Conservation (phyloP, 2,888 invertebrate species). For the Xylophagus ater region DNA sequence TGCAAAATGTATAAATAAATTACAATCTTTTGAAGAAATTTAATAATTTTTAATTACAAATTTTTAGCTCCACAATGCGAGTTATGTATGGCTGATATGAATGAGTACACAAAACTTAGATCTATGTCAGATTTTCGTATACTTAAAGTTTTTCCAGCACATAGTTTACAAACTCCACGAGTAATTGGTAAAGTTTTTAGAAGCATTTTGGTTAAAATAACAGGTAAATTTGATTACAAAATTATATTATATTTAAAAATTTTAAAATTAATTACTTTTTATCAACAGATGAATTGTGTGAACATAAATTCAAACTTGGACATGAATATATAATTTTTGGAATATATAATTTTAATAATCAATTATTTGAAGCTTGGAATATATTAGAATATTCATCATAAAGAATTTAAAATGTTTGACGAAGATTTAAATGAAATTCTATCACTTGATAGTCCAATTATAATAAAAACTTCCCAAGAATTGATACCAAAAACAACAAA, state of each 20-base stretch:
- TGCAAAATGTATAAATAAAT: neutral
- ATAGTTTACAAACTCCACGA: constrained; percentile 25
- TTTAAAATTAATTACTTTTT: neutral
- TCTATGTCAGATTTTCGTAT: constrained; percentile 25
- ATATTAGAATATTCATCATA: neutral
- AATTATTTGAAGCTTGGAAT: constrained; percentile 11
- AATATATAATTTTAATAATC: constrained; percentile 23
- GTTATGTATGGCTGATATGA: constrained; percentile 28
- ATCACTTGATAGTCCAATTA: constrained; percentile 14
- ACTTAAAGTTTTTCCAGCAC: constrained; percentile 26
- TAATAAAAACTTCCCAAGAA: neutral
- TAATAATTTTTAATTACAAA: neutral
- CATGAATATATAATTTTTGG: constrained; percentile 28
- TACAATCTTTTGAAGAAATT: neutral
- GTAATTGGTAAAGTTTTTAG: constrained; percentile 24
- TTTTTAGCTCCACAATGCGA: constrained; percentile 28
- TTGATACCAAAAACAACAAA: neutral
- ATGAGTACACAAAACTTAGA: constrained; percentile 30
- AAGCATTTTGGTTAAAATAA: constrained; percentile 23
- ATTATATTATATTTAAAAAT: neutral
- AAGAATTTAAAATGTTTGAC: constrained; percentile 3
- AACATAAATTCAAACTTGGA: constrained; percentile 27
- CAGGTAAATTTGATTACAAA: constrained; percentile 20
- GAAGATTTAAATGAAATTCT: constrained; percentile 21
- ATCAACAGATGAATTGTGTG: constrained; percentile 24